phyloP scores from a whole-genome alignment of 2,888 invertebrate species.

The Leptinotarsa juncta region DNA sequence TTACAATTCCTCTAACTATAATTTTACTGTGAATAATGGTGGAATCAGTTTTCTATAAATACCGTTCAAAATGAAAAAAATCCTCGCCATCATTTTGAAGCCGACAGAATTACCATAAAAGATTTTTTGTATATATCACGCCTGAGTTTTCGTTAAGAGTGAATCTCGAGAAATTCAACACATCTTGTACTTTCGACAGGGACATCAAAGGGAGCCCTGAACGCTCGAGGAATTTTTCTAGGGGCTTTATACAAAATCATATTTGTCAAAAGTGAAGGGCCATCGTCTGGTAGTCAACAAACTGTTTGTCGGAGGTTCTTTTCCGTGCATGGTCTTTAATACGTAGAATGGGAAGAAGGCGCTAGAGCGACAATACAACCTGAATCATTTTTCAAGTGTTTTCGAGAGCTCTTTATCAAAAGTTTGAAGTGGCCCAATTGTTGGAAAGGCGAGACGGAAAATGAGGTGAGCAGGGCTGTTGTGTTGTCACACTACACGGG shows the following conservation, averaged over 20 bases:
- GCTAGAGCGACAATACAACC: constrained; percentile 20
- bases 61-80: too few relatives aligned
- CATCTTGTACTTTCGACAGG: constrained; percentile 2
- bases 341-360: constrained; percentile 22
- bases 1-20: too few relatives aligned
- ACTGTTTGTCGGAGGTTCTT: constrained; percentile 25
- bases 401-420: constrained; percentile 26
- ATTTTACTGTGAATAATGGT: too few relatives aligned
- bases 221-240: background rate
- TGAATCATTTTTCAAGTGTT: constrained; percentile 35
- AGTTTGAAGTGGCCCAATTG: constrained; percentile 30
- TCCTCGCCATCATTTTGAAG: too few relatives aligned
- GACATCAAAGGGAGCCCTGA: constrained; percentile 3
- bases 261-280: constrained; percentile 31
- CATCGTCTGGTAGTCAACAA: constrained; percentile 27
- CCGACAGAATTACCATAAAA: too few relatives aligned
- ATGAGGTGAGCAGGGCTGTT: constrained; percentile 23
- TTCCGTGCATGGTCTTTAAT: constrained; percentile 23
- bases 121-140: background rate
- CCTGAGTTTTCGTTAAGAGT: background rate
- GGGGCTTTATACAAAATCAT: constrained; percentile 18
- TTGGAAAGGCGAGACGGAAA: constrained; percentile 13
- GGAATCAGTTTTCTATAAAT: too few relatives aligned
- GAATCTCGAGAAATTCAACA: constrained; percentile 5
- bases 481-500: constrained; percentile 15